Evolutionary conservation across 2,797 vertebrate genomes (phyloP).

Genomic region (Halcyon chelicuti): DNA sequence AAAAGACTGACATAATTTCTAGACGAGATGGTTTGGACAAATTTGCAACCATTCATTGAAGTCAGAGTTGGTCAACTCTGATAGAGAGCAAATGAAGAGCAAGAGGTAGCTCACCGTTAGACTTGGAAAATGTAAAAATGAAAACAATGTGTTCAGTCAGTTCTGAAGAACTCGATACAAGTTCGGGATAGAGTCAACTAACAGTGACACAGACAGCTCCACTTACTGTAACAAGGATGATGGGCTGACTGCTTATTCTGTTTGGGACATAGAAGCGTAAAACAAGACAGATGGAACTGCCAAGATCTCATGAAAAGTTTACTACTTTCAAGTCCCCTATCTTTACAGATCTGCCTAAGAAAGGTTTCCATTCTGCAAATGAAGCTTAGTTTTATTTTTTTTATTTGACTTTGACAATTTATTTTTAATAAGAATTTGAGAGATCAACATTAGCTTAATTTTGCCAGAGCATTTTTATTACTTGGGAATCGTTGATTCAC

Average conservation of each 20-base stretch:
- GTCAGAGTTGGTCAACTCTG: background rate
- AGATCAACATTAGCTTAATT: background rate
- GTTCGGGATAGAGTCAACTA: background rate
- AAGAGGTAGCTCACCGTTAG: background rate
- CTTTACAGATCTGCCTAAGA: background rate
- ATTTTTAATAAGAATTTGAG: background rate
- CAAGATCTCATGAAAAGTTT: background rate
- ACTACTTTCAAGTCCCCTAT: background rate
- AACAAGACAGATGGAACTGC: background rate
- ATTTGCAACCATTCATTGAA: background rate
- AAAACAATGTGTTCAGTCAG: background rate
- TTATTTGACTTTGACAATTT: background rate
- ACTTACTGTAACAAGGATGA: background rate
- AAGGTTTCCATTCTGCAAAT: background rate
- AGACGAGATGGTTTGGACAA: background rate
- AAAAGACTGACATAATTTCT: background rate
- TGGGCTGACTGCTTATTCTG: background rate
- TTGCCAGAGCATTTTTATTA: background rate
- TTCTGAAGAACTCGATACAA: background rate
- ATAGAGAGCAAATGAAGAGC: background rate
- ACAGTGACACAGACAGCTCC: rapidly evolving
- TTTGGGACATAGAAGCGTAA: background rate
- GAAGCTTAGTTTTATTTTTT: background rate
- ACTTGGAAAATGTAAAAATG: background rate
- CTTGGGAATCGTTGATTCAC: background rate